Evolutionary conservation across 1,140 invertebrate genomes (phyloP).

Genomic region (Drosophila bifasciata): DNA sequence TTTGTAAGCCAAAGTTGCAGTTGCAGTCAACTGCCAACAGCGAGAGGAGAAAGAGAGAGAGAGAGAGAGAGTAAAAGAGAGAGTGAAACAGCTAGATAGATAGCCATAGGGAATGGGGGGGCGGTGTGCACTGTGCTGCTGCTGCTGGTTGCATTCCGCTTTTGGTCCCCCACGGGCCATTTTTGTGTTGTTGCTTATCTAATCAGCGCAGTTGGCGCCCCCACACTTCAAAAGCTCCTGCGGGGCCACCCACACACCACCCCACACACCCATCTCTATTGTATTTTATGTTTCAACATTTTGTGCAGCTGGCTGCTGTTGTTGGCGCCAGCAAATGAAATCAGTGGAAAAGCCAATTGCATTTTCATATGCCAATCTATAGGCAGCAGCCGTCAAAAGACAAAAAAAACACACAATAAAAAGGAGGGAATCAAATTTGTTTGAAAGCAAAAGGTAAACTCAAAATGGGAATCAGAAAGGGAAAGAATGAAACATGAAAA

Average conservation of each 20-base stretch:
- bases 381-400: conserved; percentile 38
- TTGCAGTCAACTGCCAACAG: conserved; percentile 45
- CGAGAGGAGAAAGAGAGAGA: neutral
- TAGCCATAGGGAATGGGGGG: no score
- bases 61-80: neutral
- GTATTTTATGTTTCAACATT: conserved; percentile 15
- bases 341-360: conserved; percentile 61
- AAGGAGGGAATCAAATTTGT: conserved; percentile 25
- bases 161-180: conserved; percentile 30
- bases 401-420: no score
- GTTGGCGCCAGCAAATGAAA: conserved; percentile 53
- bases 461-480: neutral
- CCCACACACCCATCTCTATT: neutral
- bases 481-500: neutral
- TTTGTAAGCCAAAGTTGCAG: conserved; percentile 76
- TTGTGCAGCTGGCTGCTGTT: conserved; percentile 7
- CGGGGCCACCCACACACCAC: conserved; percentile 14
- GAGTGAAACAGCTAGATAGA: neutral
- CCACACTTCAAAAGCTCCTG: conserved; percentile 63
- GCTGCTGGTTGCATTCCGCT: no score
- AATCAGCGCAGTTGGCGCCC: conserved; percentile 71
- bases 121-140: no score
- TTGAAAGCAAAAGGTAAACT: conserved; percentile 6
- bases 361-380: conserved; percentile 70
- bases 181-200: conserved; percentile 65